Evolutionary conservation across 2,888 invertebrate species (phyloP).

Genomic region (Cryptocephalus primarius): DNA sequence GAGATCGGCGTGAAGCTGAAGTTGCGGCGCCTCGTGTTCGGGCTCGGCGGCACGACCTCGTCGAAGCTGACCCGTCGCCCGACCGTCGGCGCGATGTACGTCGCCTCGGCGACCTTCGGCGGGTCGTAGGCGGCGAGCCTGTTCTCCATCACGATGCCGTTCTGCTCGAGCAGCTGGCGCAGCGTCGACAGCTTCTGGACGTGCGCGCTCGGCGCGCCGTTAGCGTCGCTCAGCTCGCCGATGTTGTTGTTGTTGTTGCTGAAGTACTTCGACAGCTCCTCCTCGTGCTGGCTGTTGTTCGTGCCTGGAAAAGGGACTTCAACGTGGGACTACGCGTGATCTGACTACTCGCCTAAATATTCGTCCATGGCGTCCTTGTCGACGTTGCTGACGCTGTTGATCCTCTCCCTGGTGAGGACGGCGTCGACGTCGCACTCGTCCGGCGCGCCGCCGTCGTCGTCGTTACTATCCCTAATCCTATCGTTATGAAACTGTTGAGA

Average conservation of each 20-base stretch:
- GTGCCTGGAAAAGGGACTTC: slow-evolving; percentile 39
- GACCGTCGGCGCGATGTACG: slow-evolving; percentile 8
- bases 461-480: slow-evolving; percentile 24
- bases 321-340: slow-evolving; percentile 8
- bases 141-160: slow-evolving; percentile 15
- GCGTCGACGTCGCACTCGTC: slow-evolving; percentile 25
- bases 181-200: slow-evolving; percentile 56
- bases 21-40: slow-evolving; percentile 64
- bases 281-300: slow-evolving; percentile 67
- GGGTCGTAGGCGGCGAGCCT: background rate
- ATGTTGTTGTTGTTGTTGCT: slow-evolving; percentile 40
- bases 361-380: slow-evolving; percentile 74
- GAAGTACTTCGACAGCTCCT: slow-evolving; percentile 76
- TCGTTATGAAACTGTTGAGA: slow-evolving; percentile 27
- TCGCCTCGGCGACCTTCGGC: background rate
- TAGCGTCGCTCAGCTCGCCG: slow-evolving; percentile 26
- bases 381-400: slow-evolving; percentile 65
- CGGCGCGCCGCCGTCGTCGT: slow-evolving; percentile 17
- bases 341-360: slow-evolving; percentile 47
- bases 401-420: slow-evolving; percentile 46
- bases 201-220: slow-evolving; percentile 11
- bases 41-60: slow-evolving; percentile 58
- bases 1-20: slow-evolving; percentile 83
- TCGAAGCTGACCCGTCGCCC: slow-evolving; percentile 45
- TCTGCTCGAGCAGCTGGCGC: slow-evolving; percentile 51